Conservation (phyloP, 2,888 invertebrate genomes). For the Drosophila lutescens region DNA sequence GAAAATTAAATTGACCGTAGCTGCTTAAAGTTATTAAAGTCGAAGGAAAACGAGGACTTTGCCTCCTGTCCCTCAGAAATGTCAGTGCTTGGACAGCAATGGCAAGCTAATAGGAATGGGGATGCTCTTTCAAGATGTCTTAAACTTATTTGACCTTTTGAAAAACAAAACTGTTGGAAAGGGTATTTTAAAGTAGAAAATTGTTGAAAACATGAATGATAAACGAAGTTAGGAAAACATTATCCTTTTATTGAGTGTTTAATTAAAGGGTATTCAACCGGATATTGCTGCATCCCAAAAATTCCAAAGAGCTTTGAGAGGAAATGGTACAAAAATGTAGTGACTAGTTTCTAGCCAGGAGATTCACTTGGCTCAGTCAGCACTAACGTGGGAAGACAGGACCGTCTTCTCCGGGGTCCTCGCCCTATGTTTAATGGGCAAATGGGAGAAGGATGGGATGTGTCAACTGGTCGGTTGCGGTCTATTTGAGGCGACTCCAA, state of each 20-base stretch:
- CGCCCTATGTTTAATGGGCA: conserved; percentile 5
- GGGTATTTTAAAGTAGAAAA: no score
- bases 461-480: conserved; percentile 45
- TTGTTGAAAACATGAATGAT: no score
- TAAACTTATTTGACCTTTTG: background rate
- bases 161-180: no score
- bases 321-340: background rate
- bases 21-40: conserved; percentile 78
- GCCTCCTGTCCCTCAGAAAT: conserved; percentile 24
- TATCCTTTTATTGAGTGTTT: background rate
- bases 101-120: background rate
- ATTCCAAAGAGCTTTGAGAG: background rate
- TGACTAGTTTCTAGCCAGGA: conserved; percentile 14
- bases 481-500: conserved; percentile 53
- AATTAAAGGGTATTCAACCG: background rate
- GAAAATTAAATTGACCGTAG: conserved; percentile 83
- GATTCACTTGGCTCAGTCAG: conserved; percentile 18
- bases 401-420: background rate
- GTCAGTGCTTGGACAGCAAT: conserved; percentile 43
- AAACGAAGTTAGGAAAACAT: no score
- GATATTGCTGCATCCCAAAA: background rate
- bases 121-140: conserved; percentile 7
- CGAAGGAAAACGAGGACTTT: conserved; percentile 36
- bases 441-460: conserved; percentile 11
- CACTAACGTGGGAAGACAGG: conserved; percentile 26